Conservation (phyloP, 2,113 vertebrate genomes). For the Pachycephala philippinensis region DNA sequence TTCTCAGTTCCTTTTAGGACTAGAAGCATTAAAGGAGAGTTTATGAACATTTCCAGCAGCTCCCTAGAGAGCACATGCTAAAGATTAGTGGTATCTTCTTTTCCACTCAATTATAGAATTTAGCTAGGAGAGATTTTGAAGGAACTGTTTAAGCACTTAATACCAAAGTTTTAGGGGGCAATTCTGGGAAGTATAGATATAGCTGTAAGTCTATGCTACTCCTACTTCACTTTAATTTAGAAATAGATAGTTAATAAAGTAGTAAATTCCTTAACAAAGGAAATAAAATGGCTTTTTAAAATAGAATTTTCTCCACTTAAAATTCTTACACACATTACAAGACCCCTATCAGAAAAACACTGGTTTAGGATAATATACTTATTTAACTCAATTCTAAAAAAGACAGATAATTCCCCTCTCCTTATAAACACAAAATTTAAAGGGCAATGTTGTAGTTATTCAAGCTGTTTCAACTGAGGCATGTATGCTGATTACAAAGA, state of each 20-base stretch:
- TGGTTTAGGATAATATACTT: not conserved
- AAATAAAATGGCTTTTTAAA: not conserved
- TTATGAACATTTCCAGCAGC: not conserved
- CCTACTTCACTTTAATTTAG: not conserved
- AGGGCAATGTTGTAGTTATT: slow-evolving; percentile 30
- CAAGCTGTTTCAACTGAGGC: slow-evolving; percentile 21
- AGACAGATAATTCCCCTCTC: slow-evolving; percentile 4
- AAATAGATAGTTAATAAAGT: not conserved
- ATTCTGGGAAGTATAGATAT: not conserved
- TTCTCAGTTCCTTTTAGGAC: not conserved
- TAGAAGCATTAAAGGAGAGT: not conserved
- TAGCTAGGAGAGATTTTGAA: not conserved
- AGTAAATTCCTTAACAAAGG: not conserved
- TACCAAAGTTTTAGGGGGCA: not conserved
- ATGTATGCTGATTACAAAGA: slow-evolving; percentile 53
- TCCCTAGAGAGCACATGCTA: not conserved
- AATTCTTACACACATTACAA: not conserved
- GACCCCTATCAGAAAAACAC: not conserved
- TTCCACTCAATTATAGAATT: not conserved
- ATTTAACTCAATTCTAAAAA: not conserved
- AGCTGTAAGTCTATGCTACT: not conserved
- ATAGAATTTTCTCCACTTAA: not conserved
- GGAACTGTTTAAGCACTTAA: not conserved
- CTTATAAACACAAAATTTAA: slow-evolving; percentile 43
- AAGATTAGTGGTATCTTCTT: not conserved